Evolutionary conservation across 2,888 invertebrate species (phyloP).

Genomic region (Sialis fuliginosa): DNA sequence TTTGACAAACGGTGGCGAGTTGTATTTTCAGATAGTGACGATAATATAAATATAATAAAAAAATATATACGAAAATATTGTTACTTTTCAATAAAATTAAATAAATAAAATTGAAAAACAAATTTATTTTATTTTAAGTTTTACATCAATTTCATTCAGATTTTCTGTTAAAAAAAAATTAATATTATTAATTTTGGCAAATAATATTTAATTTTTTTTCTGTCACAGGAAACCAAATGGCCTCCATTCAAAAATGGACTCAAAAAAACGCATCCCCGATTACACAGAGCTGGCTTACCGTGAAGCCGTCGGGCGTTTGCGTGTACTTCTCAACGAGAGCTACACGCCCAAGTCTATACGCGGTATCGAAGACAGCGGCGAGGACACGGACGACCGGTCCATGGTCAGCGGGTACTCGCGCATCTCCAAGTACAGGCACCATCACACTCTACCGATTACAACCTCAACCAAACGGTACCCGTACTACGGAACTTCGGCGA

Average conservation of each 20-base stretch:
- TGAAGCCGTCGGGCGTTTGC: conserved; percentile 64
- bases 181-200: too few relatives aligned
- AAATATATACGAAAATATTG: too few relatives aligned
- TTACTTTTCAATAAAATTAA: too few relatives aligned
- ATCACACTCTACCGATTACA: neutral
- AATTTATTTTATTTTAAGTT: too few relatives aligned
- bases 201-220: too few relatives aligned
- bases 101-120: too few relatives aligned
- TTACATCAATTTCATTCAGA: too few relatives aligned
- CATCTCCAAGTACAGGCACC: neutral
- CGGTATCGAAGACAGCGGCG: conserved; percentile 31
- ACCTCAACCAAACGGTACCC: neutral
- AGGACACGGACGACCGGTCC: conserved; percentile 38
- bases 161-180: too few relatives aligned
- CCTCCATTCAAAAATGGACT: conserved; percentile 26
- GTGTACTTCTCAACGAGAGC: conserved; percentile 60
- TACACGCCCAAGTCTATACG: conserved; percentile 34
- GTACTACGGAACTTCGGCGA: neutral
- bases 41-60: too few relatives aligned
- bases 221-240: conserved; percentile 19
- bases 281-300: conserved; percentile 72
- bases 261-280: conserved; percentile 45
- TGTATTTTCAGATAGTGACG: too few relatives aligned
- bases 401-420: conserved; percentile 17
- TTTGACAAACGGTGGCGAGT: too few relatives aligned